Evolutionary conservation across 1,140 invertebrate genomes (phyloP), one percentile per base, ranked within the genome.

Genomic region (Episyrphus balteatus): DNA sequence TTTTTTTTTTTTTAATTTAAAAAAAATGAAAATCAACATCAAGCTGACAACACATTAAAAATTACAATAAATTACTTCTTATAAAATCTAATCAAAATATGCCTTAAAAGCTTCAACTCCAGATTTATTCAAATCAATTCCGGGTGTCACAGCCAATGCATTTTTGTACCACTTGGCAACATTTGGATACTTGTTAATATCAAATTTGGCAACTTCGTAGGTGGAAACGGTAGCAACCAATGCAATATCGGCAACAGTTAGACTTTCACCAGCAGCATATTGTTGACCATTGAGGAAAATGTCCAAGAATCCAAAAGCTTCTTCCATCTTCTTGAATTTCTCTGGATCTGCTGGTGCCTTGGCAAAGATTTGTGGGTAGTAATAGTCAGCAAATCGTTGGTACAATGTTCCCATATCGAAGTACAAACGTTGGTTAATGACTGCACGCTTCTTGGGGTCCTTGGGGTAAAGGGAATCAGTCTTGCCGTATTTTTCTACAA

Each of bases 331-430:
- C 17, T 75, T 73, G n/a, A 73, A 54, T 55, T 83, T 82, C 0
- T 74, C 74, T 14, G 75, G 72, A 58, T 84, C 78, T 2, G 70
- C 73, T 5, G 77, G 70, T 10, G 69, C 75, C 48, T 77, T 78
- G 1, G 55, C 73, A 52, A 85, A 81, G 2, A 83, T 53, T 44
- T 74, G 69, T 42, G 82, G 80, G 55, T 82, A 84, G 81, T 88
- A 78, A 54, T 73, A 74, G 7, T 75, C 71, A 5, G 54, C 52
- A 42, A 81, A 76, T 34, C 75, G 65, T 36, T 76, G 70, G 59
- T 82, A 84, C 2, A 88, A 62, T 1, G 74, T 77, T 18, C 79
- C 79, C 49, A 78, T 57, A 54, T 88, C 84, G 57, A 88, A 89
- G 55, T 79, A 79, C 14, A 89, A 63, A 47, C 82, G 72, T 50